These are phyloP conservation scores for Arvicola amphibius DNA, from an alignment of 2,797 vertebrate genomes.

Conservation along the genomic window DNA sequence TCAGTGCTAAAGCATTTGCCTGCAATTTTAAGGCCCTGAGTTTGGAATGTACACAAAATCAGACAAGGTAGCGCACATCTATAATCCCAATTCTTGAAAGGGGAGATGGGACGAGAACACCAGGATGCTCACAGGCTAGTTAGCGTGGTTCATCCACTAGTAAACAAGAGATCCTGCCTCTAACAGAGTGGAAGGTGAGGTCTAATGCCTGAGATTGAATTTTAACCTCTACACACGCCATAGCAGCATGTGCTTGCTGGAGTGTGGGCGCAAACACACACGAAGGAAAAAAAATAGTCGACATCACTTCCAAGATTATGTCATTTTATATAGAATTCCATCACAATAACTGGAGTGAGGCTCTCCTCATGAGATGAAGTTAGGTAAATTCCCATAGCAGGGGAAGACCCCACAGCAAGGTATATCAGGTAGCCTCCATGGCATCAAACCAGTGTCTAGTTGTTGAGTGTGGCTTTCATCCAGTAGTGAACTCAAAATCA, in stretches of 20 bases:
- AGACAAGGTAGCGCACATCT: background rate
- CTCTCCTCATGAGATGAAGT: background rate
- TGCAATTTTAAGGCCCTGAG: background rate
- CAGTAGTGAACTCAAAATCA: background rate
- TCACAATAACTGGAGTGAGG: background rate
- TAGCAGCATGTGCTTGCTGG: background rate
- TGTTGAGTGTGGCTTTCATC: background rate
- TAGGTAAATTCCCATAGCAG: background rate
- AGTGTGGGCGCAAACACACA: too few species aligned
- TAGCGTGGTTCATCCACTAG: background rate
- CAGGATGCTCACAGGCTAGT: background rate
- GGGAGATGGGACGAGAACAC: background rate
- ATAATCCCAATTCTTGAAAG: background rate
- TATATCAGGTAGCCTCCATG: background rate
- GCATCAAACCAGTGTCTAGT: background rate
- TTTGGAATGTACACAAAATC: background rate
- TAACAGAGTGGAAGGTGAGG: background rate
- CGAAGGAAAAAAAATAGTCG: background rate
- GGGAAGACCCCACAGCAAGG: background rate
- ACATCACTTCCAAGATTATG: background rate
- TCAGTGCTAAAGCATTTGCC: background rate
- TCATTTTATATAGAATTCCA: background rate
- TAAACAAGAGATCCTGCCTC: background rate
- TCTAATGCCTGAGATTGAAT: too few species aligned
- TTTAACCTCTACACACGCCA: background rate